Evolutionary conservation across 2,888 invertebrate species (phyloP).

Genomic region (Hirtodrosophila alboralis): DNA sequence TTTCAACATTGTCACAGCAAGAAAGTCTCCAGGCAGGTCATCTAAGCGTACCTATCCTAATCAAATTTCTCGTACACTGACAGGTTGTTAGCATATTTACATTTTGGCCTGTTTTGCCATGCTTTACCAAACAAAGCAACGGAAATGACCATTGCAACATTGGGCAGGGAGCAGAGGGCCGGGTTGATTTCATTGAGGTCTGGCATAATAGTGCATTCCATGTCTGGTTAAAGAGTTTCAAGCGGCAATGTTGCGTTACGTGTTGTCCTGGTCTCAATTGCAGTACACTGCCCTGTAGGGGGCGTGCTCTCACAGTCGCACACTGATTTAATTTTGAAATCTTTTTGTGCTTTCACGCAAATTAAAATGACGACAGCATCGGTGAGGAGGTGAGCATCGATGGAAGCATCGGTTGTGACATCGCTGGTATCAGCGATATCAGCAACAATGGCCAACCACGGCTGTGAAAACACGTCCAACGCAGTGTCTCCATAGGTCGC

Average conservation of each 20-base stretch:
- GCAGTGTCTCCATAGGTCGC: conserved; percentile 20
- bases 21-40: too few relatives aligned
- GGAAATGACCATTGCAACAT: too few relatives aligned
- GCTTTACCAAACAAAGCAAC: neutral
- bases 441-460: conserved; percentile 3
- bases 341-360: conserved; percentile 68
- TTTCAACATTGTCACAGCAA: too few relatives aligned
- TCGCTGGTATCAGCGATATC: conserved; percentile 1
- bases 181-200: conserved; percentile 13
- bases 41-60: conserved; percentile 34
- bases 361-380: conserved; percentile 63
- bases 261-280: conserved; percentile 34
- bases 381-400: conserved; percentile 9
- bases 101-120: conserved; percentile 28
- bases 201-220: conserved; percentile 18
- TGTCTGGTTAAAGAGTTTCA: conserved; percentile 48
- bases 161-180: neutral
- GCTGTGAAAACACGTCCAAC: conserved; percentile 17
- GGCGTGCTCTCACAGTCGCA: conserved; percentile 20
- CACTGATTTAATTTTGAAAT: conserved; percentile 74
- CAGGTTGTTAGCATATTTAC: conserved; percentile 58
- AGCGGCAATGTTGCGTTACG: conserved; percentile 21
- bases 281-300: conserved; percentile 11
- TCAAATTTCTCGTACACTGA: conserved; percentile 55
- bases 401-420: neutral